phyloP scores from a whole-genome alignment of 2,888 invertebrate species.

The Adela reaumurella region DNA sequence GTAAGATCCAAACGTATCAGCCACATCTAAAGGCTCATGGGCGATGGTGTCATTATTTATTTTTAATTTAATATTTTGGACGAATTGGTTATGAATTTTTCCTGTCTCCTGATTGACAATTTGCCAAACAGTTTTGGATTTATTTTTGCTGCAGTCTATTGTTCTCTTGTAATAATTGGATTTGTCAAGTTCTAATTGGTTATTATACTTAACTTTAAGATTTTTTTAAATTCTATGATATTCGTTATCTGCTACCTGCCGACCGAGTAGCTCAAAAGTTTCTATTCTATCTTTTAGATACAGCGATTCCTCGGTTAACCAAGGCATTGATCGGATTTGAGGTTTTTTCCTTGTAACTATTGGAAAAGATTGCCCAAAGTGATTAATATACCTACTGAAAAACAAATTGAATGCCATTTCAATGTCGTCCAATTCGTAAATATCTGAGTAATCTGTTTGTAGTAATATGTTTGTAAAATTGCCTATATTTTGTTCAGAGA shows the following conservation, averaged over 20 bases:
- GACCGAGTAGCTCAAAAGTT: not conserved
- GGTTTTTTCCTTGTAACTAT: not conserved
- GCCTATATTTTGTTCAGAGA: not conserved
- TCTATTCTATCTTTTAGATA: not conserved
- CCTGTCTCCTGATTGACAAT: not conserved
- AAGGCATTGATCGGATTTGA: not conserved
- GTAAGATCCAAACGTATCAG: not conserved
- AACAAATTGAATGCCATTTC: not conserved
- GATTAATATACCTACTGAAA: not conserved
- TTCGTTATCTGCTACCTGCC: not conserved
- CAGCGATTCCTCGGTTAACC: not conserved
- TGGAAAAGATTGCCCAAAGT: not conserved
- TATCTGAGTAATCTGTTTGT: not conserved
- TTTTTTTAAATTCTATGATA: not conserved
- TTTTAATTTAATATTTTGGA: not conserved
- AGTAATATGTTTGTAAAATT: not conserved
- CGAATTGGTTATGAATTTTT: not conserved
- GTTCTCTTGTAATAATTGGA: not conserved
- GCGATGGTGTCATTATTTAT: not conserved
- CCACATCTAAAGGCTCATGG: not conserved
- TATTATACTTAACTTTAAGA: not conserved
- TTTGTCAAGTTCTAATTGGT: not conserved
- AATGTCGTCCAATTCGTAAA: not conserved
- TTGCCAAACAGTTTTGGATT: not conserved
- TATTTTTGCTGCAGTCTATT: not conserved